phyloP scores from a whole-genome alignment of 2,113 vertebrate genomes.

The Megatriorchis doriae region DNA sequence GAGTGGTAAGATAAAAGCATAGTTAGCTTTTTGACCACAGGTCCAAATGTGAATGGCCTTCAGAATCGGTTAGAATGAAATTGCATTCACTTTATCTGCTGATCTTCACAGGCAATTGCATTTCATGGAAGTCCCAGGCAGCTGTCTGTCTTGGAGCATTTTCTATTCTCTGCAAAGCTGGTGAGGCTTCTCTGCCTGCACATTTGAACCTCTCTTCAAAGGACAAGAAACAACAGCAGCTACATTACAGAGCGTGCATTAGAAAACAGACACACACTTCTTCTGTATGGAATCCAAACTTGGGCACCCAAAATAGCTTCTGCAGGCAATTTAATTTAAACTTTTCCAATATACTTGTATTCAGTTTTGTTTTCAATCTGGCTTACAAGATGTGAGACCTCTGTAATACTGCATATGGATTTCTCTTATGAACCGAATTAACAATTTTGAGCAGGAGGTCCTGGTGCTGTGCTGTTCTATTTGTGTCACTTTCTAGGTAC shows the following conservation, averaged over 20 bases:
- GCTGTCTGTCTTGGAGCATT: background rate
- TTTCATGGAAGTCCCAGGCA: background rate
- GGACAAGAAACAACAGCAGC: background rate
- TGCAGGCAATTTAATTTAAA: background rate
- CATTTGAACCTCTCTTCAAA: background rate
- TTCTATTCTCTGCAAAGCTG: background rate
- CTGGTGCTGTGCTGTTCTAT: background rate
- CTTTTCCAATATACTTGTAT: background rate
- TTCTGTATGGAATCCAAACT: background rate
- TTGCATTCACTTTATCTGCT: background rate
- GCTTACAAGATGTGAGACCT: background rate
- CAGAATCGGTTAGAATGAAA: background rate
- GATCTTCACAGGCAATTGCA: background rate
- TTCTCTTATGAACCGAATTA: background rate
- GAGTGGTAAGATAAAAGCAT: background rate
- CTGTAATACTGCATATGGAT: background rate
- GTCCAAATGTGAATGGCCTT: background rate
- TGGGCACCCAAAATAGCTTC: background rate
- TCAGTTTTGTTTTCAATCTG: background rate
- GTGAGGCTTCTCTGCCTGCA: background rate
- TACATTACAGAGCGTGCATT: background rate
- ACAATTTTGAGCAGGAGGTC: background rate
- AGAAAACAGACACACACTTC: background rate
- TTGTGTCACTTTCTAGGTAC: background rate
- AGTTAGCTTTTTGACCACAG: background rate